These are phyloP conservation scores for Oscheius sp. DNA, from an alignment of 2,888 invertebrate genomes.

Conservation along the genomic window DNA sequence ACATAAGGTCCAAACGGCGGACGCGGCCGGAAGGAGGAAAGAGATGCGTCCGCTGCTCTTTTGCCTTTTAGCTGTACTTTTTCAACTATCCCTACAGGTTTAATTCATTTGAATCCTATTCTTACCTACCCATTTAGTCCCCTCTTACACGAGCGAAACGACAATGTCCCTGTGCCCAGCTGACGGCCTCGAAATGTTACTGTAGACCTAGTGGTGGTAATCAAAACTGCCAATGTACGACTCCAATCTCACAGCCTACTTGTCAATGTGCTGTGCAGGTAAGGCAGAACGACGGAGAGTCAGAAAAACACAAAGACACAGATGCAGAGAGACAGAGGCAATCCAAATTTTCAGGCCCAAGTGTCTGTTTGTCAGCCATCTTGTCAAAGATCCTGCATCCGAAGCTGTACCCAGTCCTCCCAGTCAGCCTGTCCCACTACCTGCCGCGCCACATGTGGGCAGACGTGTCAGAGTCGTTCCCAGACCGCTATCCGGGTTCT, in stretches of 20 bases:
- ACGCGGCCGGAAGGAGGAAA: constrained; percentile 2
- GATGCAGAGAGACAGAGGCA: too few species aligned
- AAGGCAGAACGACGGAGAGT: neutral
- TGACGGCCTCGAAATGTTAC: constrained; percentile 47
- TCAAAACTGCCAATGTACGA: constrained; percentile 51
- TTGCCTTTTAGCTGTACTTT: constrained; percentile 8
- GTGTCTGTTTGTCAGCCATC: constrained; percentile 50
- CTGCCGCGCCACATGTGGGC: constrained; percentile 51
- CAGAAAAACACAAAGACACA: neutral
- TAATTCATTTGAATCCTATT: neutral
- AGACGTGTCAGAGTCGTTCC: constrained; percentile 40
- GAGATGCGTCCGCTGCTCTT: constrained; percentile 29
- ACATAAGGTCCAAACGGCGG: constrained; percentile 30
- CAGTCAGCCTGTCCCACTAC: constrained; percentile 45
- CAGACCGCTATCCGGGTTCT: constrained; percentile 44
- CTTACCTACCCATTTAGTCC: constrained; percentile 31
- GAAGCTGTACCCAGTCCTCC: constrained; percentile 43
- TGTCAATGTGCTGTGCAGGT: constrained; percentile 46
- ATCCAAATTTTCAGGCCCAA: constrained; percentile 32
- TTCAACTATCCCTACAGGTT: constrained; percentile 23
- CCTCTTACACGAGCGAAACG: constrained; percentile 48
- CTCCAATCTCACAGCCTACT: constrained; percentile 31
- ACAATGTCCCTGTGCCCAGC: constrained; percentile 55
- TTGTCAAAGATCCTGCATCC: constrained; percentile 50
- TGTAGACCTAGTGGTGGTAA: constrained; percentile 48